Percentiles rank a stretch among this genome's conserved stretches.
phyloP scores from a whole-genome alignment of 2,888 invertebrate genomes.

The Morinoia aosen region DNA sequence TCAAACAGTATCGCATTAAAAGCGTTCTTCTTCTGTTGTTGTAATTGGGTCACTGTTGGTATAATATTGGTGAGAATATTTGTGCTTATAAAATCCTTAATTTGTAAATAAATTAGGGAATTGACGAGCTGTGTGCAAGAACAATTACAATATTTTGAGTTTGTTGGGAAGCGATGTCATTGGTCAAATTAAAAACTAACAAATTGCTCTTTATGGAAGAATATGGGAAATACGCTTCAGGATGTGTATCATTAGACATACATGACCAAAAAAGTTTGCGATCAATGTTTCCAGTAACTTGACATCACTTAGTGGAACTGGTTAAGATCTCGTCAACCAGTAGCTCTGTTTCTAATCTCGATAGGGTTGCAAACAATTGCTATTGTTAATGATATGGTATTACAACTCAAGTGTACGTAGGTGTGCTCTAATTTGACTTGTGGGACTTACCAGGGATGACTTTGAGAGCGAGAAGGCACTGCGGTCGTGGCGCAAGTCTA shows the following conservation, averaged over 20 bases:
- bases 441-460: conserved; percentile 70
- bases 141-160: background rate
- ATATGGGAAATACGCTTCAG: too few relatives aligned
- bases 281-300: too few relatives aligned
- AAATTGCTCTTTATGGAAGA: too few relatives aligned
- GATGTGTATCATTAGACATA: too few relatives aligned
- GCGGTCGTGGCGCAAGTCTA: conserved; percentile 89
- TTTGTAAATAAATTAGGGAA: background rate
- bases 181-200: too few relatives aligned
- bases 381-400: background rate
- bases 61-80: background rate
- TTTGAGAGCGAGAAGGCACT: conserved; percentile 83
- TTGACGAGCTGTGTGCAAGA: background rate
- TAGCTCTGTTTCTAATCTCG: background rate
- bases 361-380: background rate
- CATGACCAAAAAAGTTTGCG: too few relatives aligned
- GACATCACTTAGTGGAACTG: too few relatives aligned
- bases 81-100: background rate
- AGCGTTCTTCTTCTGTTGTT: background rate
- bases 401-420: background rate
- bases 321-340: background rate
- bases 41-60: background rate
- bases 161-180: background rate
- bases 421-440: background rate
- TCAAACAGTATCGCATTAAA: too few relatives aligned